Percentiles rank a stretch among this genome's conserved stretches.
Conservation (phyloP, 2,888 invertebrate genomes). For the Synergus itoensis region DNA sequence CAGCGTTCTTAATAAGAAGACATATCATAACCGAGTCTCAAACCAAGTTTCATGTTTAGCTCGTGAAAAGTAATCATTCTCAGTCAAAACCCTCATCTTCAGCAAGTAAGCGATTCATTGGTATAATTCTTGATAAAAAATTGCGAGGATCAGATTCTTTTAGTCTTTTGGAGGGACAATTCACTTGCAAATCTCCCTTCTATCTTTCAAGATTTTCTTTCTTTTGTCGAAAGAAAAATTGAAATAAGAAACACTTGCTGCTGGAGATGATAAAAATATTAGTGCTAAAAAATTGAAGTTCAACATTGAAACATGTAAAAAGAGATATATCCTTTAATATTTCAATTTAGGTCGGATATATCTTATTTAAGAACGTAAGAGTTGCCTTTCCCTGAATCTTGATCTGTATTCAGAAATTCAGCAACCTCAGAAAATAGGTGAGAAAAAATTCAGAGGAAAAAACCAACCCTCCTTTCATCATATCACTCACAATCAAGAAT, state of each 20-base stretch:
- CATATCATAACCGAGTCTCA: background rate
- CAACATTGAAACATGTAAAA: background rate
- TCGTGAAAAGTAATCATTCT: slow-evolving; percentile 9
- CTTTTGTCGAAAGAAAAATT: background rate
- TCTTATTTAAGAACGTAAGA: background rate
- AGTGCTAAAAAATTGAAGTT: background rate
- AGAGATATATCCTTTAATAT: background rate
- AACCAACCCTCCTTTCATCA: background rate
- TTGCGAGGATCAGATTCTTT: background rate
- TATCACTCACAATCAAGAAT: background rate
- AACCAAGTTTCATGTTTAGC: background rate
- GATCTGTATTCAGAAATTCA: slow-evolving; percentile 1
- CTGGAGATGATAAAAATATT: background rate
- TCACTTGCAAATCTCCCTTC: background rate
- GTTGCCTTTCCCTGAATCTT: background rate
- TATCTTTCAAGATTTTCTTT: background rate
- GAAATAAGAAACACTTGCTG: background rate
- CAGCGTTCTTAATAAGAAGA: background rate
- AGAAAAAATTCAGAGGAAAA: background rate
- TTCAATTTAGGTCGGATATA: background rate
- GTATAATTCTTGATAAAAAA: slow-evolving; percentile 15
- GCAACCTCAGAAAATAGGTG: background rate
- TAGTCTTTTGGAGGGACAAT: background rate
- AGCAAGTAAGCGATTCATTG: background rate
- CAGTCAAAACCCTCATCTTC: slow-evolving; percentile 9